A percentile compares a stretch with the other conserved stretches of the same genome.
phyloP scores from a whole-genome alignment of 2,888 invertebrate genomes.

The Pollenia griseotomentosa region DNA sequence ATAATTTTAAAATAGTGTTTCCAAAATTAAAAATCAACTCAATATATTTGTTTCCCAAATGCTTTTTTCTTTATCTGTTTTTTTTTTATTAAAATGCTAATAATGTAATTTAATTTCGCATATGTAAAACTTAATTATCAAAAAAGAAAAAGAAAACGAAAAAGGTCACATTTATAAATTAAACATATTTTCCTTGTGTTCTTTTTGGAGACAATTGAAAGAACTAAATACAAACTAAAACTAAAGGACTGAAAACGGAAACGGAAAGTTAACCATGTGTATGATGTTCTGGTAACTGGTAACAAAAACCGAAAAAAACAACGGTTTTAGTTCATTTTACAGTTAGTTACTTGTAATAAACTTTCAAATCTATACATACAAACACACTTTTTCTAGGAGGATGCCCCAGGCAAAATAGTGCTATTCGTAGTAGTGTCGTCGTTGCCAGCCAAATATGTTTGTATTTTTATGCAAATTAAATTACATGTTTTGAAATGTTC shows the following conservation, averaged over 20 bases:
- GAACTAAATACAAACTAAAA: slow-evolving; percentile 42
- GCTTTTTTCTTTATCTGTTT: too few species aligned
- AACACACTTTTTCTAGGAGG: background rate
- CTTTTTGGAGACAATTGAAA: slow-evolving; percentile 47
- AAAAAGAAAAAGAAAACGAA: background rate
- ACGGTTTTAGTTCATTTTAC: slow-evolving; percentile 42
- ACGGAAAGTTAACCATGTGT: slow-evolving; percentile 68
- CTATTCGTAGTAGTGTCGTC: slow-evolving; percentile 3
- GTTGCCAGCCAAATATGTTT: slow-evolving; percentile 59
- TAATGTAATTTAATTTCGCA: background rate
- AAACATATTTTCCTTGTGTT: slow-evolving; percentile 51
- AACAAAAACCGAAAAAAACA: slow-evolving; percentile 30
- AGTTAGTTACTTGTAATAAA: slow-evolving; percentile 59
- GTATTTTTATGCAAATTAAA: slow-evolving; percentile 75
- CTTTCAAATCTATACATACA: slow-evolving; percentile 49
- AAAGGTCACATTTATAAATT: slow-evolving; percentile 9
- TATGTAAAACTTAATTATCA: slow-evolving; percentile 25
- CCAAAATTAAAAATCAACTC: too few species aligned
- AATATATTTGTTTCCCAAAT: too few species aligned
- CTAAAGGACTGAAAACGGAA: slow-evolving; percentile 49
- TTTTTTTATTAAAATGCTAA: background rate
- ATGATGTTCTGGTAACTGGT: slow-evolving; percentile 61
- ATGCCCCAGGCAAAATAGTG: background rate
- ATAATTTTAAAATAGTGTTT: too few species aligned
- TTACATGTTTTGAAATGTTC: slow-evolving; percentile 61